Evolutionary conservation across 2,113 vertebrate genomes (phyloP).

Genomic region (Dolichotis patagonum): DNA sequence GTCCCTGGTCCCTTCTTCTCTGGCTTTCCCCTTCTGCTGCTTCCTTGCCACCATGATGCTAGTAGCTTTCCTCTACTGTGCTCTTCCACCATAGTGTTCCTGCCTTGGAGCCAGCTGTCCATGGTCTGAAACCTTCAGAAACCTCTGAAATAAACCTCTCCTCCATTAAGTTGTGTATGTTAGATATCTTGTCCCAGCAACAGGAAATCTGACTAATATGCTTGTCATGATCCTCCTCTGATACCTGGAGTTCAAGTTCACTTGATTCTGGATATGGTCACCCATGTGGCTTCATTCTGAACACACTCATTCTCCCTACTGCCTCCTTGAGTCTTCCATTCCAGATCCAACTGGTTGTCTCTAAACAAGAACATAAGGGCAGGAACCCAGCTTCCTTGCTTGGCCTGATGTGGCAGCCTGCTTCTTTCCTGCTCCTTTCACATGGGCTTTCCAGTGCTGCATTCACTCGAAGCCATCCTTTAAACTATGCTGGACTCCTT

Average conservation of each 20-base stretch:
- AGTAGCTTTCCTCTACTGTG: neutral
- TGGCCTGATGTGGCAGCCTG: neutral
- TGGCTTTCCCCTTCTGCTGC: neutral
- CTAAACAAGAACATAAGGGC: neutral
- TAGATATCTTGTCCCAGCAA: neutral
- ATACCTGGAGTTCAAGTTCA: neutral
- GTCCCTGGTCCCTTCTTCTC: neutral
- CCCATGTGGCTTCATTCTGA: neutral
- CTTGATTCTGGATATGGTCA: neutral
- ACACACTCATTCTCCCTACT: neutral
- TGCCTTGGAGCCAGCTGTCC: neutral
- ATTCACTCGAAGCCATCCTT: neutral
- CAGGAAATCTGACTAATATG: neutral
- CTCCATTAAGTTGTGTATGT: neutral
- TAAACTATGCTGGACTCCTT: neutral
- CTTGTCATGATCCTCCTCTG: neutral
- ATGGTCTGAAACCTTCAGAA: neutral
- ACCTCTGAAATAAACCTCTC: neutral
- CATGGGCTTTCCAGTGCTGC: neutral
- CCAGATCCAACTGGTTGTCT: neutral
- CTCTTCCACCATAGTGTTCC: neutral
- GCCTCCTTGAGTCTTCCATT: neutral
- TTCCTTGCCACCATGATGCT: neutral
- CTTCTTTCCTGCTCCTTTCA: neutral
- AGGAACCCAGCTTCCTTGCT: neutral